phyloP scores from a whole-genome alignment of 2,113 vertebrate species.

The Eublepharis macularius region DNA sequence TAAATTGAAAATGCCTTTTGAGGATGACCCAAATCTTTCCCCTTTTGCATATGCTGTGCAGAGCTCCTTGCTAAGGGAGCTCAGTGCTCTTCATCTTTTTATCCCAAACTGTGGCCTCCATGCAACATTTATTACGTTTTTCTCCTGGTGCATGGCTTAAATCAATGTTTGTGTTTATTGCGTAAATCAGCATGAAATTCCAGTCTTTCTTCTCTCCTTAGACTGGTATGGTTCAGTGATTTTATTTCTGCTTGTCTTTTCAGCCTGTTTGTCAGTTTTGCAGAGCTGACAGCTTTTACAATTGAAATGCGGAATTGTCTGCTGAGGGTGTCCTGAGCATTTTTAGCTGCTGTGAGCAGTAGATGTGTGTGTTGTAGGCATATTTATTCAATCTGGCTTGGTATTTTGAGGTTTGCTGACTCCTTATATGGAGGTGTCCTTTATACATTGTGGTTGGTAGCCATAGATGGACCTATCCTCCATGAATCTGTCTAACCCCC shows the following conservation, averaged over 20 bases:
- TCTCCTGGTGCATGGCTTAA: neutral
- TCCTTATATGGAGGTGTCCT: too few species aligned
- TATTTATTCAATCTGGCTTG: neutral
- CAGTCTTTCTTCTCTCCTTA: conserved; percentile 1
- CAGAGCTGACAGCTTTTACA: conserved; percentile 12
- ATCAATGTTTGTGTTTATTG: conserved; percentile 13
- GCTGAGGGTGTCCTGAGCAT: neutral
- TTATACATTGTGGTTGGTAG: too few species aligned
- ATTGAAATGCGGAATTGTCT: conserved; percentile 10
- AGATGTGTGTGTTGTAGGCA: neutral
- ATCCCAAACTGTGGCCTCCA: neutral
- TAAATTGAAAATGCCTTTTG: neutral
- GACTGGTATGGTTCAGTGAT: conserved; percentile 21
- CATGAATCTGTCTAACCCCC: too few species aligned
- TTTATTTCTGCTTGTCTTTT: conserved; percentile 22
- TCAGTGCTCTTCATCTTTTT: neutral
- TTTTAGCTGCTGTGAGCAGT: conserved; percentile 4
- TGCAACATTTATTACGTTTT: neutral
- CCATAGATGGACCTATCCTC: too few species aligned
- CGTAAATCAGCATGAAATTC: conserved; percentile 8
- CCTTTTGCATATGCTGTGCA: neutral
- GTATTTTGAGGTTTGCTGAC: too few species aligned
- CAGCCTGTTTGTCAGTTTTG: conserved; percentile 15
- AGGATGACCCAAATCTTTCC: neutral
- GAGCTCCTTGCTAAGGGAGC: neutral